Evolutionary conservation across 2,113 vertebrate genomes (phyloP), one percentile per base, ranked within the genome.

Genomic region (Microcebus lehilahytsara): DNA sequence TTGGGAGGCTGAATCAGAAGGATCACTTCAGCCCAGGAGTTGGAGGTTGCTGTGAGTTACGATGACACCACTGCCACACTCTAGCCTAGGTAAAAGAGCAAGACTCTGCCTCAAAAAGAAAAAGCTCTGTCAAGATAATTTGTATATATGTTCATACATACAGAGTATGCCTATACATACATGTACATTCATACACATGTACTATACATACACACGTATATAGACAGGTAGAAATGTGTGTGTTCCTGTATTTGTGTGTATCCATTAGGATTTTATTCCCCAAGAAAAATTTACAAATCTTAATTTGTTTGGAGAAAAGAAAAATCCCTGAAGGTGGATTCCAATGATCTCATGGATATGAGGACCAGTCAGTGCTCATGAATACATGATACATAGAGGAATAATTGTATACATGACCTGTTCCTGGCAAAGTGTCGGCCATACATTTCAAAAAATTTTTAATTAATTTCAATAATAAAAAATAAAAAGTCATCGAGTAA

Each of bases 381-480:
- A 71, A 37, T 16, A 42, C 9, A 30, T 51, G 32, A 69, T 42
- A n/a, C 1, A 58, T 3, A 69, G 30, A 85, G 81, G 72, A 58
- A 58, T 40, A 69, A 67, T 46, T 81, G 91, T 80, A 87, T 8
- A 5, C 11, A 16, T 53, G 64, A 85, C 67, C 4, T 72, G 74
- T 85, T 97, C 79, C 95, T 97, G 97, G 95, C 96, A 75, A 34
- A 66, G 46, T 42, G 23, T 92, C 93, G 72, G 72, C 92, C 79
- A 83, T 89, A 91, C 89, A 64, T 79, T 86, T 87, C 74, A 71
- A 92, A 96, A 96, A 96, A 91, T 91, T 93, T 98, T 96, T 96
- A 97, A 98, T 97, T 97, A 97, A 95, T 93, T 96, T 97, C 64
- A 75, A 95, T 93, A 93, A 95, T 96, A 87, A 97, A 97, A 91